These are phyloP conservation scores for Coenonympha glycerion DNA, from an alignment of 2,888 invertebrate species.

Conservation along the genomic window DNA sequence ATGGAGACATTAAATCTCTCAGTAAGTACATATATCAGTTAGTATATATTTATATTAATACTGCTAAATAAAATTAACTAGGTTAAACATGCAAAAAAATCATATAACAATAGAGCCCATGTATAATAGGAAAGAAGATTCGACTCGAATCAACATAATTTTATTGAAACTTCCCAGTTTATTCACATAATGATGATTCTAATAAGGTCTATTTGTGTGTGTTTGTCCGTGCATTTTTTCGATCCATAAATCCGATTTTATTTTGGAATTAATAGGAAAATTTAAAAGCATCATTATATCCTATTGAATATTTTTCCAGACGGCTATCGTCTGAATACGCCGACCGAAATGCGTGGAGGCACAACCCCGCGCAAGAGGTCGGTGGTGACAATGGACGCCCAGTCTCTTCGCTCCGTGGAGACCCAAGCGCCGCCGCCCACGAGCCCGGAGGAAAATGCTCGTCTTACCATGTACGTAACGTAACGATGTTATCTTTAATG, in stretches of 20 bases:
- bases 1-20: slow-evolving; percentile 60
- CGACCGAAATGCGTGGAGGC: slow-evolving; percentile 46
- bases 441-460: slow-evolving; percentile 62
- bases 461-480: slow-evolving; percentile 59
- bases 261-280: no score
- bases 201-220: no score
- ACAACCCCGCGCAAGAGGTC: slow-evolving; percentile 61
- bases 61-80: not conserved
- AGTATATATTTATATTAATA: not conserved
- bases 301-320: slow-evolving; percentile 36
- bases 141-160: no score
- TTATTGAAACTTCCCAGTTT: no score
- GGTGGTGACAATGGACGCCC: slow-evolving; percentile 62
- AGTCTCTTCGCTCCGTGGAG: slow-evolving; percentile 63
- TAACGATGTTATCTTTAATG: no score
- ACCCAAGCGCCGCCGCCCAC: slow-evolving; percentile 69
- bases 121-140: no score
- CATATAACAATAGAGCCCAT: no score
- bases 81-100: not conserved
- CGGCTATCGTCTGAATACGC: slow-evolving; percentile 50
- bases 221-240: no score
- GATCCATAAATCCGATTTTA: no score
- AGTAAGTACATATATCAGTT: slow-evolving; percentile 62
- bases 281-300: no score
- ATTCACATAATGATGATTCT: no score